Evolutionary conservation across 2,888 invertebrate species (phyloP).

Genomic region (Papilio elwesi): DNA sequence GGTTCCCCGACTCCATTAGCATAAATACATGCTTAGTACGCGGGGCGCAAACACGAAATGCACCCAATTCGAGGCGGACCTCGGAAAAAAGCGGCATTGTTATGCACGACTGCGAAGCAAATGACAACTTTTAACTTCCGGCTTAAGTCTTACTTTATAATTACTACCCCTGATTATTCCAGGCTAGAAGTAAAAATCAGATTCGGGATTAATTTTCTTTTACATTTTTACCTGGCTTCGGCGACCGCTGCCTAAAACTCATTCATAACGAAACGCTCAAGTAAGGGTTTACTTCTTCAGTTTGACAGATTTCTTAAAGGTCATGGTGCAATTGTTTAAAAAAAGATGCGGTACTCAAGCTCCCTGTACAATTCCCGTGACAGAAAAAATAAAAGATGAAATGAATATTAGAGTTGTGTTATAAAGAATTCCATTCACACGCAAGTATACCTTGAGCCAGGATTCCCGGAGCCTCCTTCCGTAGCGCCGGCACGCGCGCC

Average conservation of each 20-base stretch:
- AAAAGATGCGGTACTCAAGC: background rate
- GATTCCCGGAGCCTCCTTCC: slow-evolving; percentile 41
- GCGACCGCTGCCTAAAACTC: no score
- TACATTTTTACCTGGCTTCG: no score
- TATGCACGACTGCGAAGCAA: slow-evolving; percentile 35
- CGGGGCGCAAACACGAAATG: slow-evolving; percentile 43
- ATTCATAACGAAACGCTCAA: no score
- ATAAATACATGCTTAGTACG: slow-evolving; percentile 47
- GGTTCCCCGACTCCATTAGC: slow-evolving; percentile 47
- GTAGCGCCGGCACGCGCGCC: slow-evolving; percentile 50
- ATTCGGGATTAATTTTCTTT: background rate
- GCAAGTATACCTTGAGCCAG: slow-evolving; percentile 40
- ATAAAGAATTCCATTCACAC: slow-evolving; percentile 38
- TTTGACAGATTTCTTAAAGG: no score
- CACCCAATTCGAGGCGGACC: slow-evolving; percentile 23
- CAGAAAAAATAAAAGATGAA: slow-evolving; percentile 29
- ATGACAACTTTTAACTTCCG: slow-evolving; percentile 32
- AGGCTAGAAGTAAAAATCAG: slow-evolving; percentile 19
- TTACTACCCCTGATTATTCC: slow-evolving; percentile 13
- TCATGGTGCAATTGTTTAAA: background rate
- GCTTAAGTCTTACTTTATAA: slow-evolving; percentile 34
- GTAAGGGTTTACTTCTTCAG: no score
- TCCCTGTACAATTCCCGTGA: slow-evolving; percentile 13
- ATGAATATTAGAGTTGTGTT: slow-evolving; percentile 24
- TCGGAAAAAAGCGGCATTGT: slow-evolving; percentile 36